Percentiles rank a stretch among this genome's conserved stretches.
These are phyloP conservation scores for Protaetia brevitarsis DNA, from an alignment of 1,140 invertebrate genomes.

Conservation along the genomic window DNA sequence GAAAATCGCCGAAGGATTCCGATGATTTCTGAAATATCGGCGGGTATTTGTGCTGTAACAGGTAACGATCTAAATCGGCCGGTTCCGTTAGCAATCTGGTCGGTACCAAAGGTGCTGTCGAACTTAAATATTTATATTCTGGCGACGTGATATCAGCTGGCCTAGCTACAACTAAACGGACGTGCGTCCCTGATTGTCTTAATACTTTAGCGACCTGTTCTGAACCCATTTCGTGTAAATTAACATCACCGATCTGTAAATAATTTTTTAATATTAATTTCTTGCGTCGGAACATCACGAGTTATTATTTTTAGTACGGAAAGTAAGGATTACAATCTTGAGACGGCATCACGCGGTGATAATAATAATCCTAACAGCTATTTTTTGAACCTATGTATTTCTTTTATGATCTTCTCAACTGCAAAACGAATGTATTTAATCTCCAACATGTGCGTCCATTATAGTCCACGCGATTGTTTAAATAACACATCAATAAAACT, in stretches of 20 bases:
- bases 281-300: no score
- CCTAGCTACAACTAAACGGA: conserved; percentile 89
- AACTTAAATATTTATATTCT: conserved; percentile 54
- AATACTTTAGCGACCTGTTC: conserved; percentile 96
- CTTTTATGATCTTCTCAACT: no score
- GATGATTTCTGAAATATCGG: conserved; percentile 59
- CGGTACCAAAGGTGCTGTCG: conserved; percentile 57
- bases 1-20: conserved; percentile 26
- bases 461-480: no score
- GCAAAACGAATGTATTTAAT: no score
- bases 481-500: neutral
- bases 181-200: conserved; percentile 87
- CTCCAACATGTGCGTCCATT: no score
- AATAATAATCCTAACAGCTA: no score
- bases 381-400: no score
- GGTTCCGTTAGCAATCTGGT: conserved; percentile 75
- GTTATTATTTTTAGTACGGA: no score
- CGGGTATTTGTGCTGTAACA: conserved; percentile 75
- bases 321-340: no score
- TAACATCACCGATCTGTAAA: conserved; percentile 74
- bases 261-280: neutral
- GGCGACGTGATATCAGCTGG: conserved; percentile 73
- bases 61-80: conserved; percentile 78
- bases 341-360: no score
- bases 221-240: conserved; percentile 91